Percentiles rank a stretch among this genome's conserved stretches.
These are phyloP conservation scores for Drosophila orena DNA, from an alignment of 1,140 invertebrate species.

Conservation along the genomic window DNA sequence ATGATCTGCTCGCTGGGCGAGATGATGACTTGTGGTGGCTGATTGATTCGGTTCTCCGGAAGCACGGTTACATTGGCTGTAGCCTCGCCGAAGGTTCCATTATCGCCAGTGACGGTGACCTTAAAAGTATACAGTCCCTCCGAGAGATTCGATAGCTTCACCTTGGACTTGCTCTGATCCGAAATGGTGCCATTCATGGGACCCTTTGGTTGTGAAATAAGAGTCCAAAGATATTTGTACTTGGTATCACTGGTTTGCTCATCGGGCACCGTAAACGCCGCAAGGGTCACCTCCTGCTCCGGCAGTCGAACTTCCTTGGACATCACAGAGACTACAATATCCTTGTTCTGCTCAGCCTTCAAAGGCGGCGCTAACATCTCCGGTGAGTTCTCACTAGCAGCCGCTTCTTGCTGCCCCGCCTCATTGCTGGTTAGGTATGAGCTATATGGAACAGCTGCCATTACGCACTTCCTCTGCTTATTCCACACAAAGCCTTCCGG, in stretches of 20 bases:
- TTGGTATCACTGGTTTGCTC: slow-evolving; percentile 89
- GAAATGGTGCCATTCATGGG: slow-evolving; percentile 92
- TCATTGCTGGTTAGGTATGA: slow-evolving; percentile 46
- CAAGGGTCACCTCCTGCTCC: slow-evolving; percentile 91
- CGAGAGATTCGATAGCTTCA: slow-evolving; percentile 91
- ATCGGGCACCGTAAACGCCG: slow-evolving; percentile 92
- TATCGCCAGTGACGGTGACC: slow-evolving; percentile 90
- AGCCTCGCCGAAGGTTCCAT: slow-evolving; percentile 92
- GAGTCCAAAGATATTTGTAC: slow-evolving; percentile 95
- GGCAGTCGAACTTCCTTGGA: slow-evolving; percentile 90
- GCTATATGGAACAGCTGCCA: slow-evolving; percentile 66
- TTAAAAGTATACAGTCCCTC: slow-evolving; percentile 96
- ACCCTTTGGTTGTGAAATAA: slow-evolving; percentile 92
- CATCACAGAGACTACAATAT: slow-evolving; percentile 91
- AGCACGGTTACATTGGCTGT: slow-evolving; percentile 96
- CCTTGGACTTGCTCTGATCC: slow-evolving; percentile 92
- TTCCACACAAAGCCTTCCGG: slow-evolving; percentile 87
- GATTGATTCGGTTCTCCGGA: slow-evolving; percentile 94
- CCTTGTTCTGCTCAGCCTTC: slow-evolving; percentile 84
- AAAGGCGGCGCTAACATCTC: slow-evolving; percentile 54
- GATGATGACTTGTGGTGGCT: slow-evolving; percentile 93
- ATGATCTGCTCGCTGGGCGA: slow-evolving; percentile 93
- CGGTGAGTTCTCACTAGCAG: slow-evolving; percentile 57
- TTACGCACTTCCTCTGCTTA: slow-evolving; percentile 85
- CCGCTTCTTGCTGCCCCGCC: slow-evolving; percentile 44